Evolutionary conservation across 2,113 vertebrate species (phyloP).

Genomic region (Pheucticus melanocephalus): DNA sequence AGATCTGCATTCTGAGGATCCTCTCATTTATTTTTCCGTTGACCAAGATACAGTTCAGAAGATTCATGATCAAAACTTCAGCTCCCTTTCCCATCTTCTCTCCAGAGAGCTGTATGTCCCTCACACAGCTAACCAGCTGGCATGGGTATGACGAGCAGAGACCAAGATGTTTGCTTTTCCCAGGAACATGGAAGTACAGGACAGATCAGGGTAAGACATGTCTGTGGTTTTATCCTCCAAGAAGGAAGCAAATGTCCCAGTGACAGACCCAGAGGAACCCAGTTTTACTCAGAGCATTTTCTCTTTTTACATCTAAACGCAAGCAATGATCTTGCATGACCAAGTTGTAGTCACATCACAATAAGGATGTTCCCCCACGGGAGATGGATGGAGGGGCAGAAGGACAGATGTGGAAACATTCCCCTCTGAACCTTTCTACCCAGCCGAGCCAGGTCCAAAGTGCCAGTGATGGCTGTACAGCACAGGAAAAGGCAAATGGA

Average conservation of each 20-base stretch:
- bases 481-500: background rate
- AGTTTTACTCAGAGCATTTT: background rate
- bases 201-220: background rate
- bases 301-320: background rate
- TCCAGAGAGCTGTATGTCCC: background rate
- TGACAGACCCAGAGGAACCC: background rate
- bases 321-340: accelerated
- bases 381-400: background rate
- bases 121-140: background rate
- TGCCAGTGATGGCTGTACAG: background rate
- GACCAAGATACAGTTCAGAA: background rate
- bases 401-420: background rate
- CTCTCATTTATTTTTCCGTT: background rate
- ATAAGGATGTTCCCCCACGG: accelerated
- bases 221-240: background rate
- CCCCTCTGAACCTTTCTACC: background rate
- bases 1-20: background rate
- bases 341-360: background rate
- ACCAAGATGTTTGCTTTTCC: background rate
- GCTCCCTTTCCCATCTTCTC: background rate
- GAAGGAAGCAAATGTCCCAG: background rate
- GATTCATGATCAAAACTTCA: background rate
- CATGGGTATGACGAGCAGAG: background rate
- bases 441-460: background rate
- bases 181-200: accelerated